Evolutionary conservation across 2,888 invertebrate genomes (phyloP).

Genomic region (Argynnis bischoffii): DNA sequence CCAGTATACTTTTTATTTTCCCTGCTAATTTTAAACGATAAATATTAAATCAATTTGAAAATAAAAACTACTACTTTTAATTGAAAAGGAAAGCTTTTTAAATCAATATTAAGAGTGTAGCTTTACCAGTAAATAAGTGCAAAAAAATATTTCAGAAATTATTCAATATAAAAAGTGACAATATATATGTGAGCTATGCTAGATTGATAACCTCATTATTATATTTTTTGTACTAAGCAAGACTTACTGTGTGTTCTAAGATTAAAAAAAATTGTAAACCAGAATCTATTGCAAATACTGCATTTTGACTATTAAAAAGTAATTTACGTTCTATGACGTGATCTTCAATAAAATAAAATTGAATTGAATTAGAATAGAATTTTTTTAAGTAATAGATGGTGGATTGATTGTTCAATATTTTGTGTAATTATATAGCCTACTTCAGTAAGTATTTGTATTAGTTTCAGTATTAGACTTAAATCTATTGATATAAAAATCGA

Average conservation of each 20-base stretch:
- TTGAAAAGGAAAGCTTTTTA: too few species aligned
- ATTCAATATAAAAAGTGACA: not conserved
- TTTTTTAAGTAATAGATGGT: slow-evolving; percentile 53
- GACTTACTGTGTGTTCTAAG: slow-evolving; percentile 18
- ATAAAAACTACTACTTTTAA: too few species aligned
- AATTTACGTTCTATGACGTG: slow-evolving; percentile 41
- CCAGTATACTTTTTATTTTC: too few species aligned
- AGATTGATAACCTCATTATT: not conserved
- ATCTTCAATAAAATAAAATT: slow-evolving; percentile 40
- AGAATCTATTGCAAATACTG: slow-evolving; percentile 33
- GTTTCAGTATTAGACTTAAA: not conserved
- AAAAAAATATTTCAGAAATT: not conserved
- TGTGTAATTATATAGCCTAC: slow-evolving; percentile 44
- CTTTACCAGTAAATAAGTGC: too few species aligned
- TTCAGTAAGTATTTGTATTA: slow-evolving; percentile 46
- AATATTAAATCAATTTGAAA: too few species aligned
- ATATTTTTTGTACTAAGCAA: not conserved
- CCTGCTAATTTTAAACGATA: too few species aligned
- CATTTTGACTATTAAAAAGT: slow-evolving; percentile 29
- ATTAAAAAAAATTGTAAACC: slow-evolving; percentile 18
- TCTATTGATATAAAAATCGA: not conserved
- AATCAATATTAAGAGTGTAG: too few species aligned
- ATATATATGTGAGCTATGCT: not conserved
- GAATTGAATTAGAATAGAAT: slow-evolving; percentile 38
- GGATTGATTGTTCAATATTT: slow-evolving; percentile 48